Percentiles rank a stretch among this genome's conserved stretches.
phyloP scores from a whole-genome alignment of 64 coral and sea anemone species.

The Acropora tenuis region DNA sequence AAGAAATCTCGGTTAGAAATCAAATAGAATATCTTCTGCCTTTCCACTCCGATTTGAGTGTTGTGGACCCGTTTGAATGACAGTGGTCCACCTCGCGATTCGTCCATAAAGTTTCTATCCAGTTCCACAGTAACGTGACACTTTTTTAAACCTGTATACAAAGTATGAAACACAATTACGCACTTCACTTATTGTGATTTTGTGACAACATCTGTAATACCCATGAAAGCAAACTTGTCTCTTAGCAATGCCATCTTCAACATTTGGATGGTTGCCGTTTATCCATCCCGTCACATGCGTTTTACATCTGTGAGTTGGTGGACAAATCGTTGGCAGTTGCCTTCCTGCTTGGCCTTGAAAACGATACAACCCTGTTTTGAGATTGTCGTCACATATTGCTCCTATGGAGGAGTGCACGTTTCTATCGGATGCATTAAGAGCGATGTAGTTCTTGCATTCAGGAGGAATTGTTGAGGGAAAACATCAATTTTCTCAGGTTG shows the following conservation, averaged over 20 bases:
- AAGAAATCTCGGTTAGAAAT: too few relatives aligned
- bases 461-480: neutral
- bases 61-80: too few relatives aligned
- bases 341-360: constrained; percentile 13
- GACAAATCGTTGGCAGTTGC: neutral
- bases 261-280: constrained; percentile 13
- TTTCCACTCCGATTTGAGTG: too few relatives aligned
- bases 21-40: too few relatives aligned
- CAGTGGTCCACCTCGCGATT: too few relatives aligned
- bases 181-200: neutral
- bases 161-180: constrained; percentile 27
- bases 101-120: too few relatives aligned
- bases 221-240: constrained; percentile 42
- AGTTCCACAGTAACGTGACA: too few relatives aligned
- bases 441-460: constrained; percentile 16
- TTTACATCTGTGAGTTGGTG: too few relatives aligned
- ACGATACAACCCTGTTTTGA: constrained; percentile 30
- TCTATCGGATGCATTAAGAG: neutral
- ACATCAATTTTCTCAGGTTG: too few relatives aligned
- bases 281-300: too few relatives aligned
- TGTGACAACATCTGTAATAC: neutral
- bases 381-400: neutral
- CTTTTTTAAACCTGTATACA: too few relatives aligned
- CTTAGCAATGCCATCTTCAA: constrained; percentile 25
- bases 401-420: neutral